A percentile compares a stretch with the other conserved stretches of the same genome.
phyloP scores from a whole-genome alignment of 1,140 invertebrate species.

The Drosophila trapezifrons region DNA sequence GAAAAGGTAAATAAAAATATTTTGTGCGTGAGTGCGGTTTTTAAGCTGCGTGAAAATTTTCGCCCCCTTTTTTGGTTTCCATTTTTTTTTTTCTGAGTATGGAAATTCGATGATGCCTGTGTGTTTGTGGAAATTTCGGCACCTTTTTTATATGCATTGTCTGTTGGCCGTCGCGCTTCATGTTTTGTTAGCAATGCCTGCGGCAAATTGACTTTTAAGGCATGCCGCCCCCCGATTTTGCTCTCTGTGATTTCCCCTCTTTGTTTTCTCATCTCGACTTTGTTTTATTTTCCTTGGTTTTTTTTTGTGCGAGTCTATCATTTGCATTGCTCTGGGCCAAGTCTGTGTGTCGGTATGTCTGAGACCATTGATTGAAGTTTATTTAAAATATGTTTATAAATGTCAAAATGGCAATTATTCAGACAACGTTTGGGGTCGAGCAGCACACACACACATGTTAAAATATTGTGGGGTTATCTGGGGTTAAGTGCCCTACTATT shows the following conservation, averaged over 20 bases:
- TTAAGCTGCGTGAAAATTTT: slow-evolving; percentile 80
- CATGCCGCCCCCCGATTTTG: slow-evolving; percentile 21
- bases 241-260: slow-evolving; percentile 37
- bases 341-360: slow-evolving; percentile 40
- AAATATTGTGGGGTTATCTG: slow-evolving; percentile 14
- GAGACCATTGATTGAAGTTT: slow-evolving; percentile 77
- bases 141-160: slow-evolving; percentile 76
- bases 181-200: slow-evolving; percentile 77
- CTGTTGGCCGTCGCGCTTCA: slow-evolving; percentile 56
- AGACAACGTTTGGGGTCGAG: slow-evolving; percentile 38
- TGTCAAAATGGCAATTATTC: slow-evolving; percentile 77
- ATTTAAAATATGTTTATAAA: slow-evolving; percentile 79
- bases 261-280: slow-evolving; percentile 26
- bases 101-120: slow-evolving; percentile 55
- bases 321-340: slow-evolving; percentile 53
- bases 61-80: slow-evolving; percentile 37
- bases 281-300: slow-evolving; percentile 31
- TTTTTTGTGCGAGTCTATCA: slow-evolving; percentile 48
- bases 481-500: slow-evolving; percentile 57
- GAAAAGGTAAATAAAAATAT: slow-evolving; percentile 80
- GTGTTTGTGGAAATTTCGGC: slow-evolving; percentile 64
- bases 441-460: not conserved
- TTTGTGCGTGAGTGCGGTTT: slow-evolving; percentile 82
- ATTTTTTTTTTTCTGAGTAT: slow-evolving; percentile 26
- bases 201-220: slow-evolving; percentile 81